Percentiles rank a stretch among this genome's conserved stretches.
phyloP scores from a whole-genome alignment of 2,888 invertebrate genomes.

The Liopterus haemorrhoidalis region DNA sequence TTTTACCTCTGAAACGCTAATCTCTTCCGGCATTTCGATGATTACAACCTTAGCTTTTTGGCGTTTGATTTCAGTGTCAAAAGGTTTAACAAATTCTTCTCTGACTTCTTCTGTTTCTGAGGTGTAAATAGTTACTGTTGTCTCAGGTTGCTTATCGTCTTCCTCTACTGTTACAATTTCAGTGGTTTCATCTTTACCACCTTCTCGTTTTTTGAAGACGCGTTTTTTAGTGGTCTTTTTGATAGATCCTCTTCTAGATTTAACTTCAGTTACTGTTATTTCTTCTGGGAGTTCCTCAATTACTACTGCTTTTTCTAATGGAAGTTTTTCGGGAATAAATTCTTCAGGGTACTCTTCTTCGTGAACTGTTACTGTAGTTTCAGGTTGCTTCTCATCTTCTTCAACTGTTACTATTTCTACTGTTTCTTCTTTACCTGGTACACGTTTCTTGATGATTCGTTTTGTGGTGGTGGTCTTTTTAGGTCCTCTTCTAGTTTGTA shows the following conservation, averaged over 20 bases:
- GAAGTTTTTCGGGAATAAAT: conserved; percentile 30
- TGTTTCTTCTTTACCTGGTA: conserved; percentile 36
- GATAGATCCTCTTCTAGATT: conserved; percentile 28
- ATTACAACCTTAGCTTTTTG: conserved; percentile 19
- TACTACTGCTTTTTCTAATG: conserved; percentile 31
- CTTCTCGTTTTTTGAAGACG: conserved; percentile 42
- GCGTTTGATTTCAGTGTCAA: conserved; percentile 29
- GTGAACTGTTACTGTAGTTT: conserved; percentile 39
- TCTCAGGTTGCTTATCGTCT: conserved; percentile 45
- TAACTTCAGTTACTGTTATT: conserved; percentile 39
- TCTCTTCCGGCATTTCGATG: conserved; percentile 34
- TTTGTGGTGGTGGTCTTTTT: conserved; percentile 38
- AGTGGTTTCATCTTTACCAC: conserved; percentile 45
- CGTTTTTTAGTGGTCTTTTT: conserved; percentile 35
- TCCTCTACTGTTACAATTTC: conserved; percentile 44
- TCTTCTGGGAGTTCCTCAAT: conserved; percentile 43
- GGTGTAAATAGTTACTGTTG: conserved; percentile 41
- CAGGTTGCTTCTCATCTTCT: conserved; percentile 42
- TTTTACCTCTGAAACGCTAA: conserved; percentile 34
- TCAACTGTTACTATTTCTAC: conserved; percentile 44
- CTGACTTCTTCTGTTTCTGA: conserved; percentile 34
- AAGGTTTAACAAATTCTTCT: conserved; percentile 20
- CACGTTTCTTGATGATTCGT: conserved; percentile 44
- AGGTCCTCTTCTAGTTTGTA: conserved; percentile 36
- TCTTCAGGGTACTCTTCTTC: conserved; percentile 39